These are phyloP conservation scores for Campoletis sonorensis DNA, from an alignment of 1,140 invertebrate genomes.

Conservation along the genomic window DNA sequence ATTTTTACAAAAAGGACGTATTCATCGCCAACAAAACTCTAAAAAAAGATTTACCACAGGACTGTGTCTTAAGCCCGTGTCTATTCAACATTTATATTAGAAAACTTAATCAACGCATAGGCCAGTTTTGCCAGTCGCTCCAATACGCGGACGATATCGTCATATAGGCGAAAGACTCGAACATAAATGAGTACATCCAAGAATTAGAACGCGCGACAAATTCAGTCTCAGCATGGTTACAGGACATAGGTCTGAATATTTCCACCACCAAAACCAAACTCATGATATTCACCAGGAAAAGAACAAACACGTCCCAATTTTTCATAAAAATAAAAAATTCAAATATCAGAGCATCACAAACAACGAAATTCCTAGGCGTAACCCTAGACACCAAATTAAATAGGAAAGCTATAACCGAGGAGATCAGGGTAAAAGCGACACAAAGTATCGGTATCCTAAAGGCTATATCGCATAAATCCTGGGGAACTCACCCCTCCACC, in stretches of 20 bases:
- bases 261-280: no score
- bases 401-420: constrained; percentile 46
- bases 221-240: constrained; percentile 1
- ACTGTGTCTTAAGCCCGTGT: constrained; percentile 44
- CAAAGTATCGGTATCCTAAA: constrained; percentile 45
- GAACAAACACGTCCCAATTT: neutral
- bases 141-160: neutral
- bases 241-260: constrained; percentile 27
- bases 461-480: constrained; percentile 29
- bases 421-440: constrained; percentile 25
- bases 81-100: constrained; percentile 49
- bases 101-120: constrained; percentile 21
- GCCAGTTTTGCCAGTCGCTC: neutral
- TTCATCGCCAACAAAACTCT: constrained; percentile 16
- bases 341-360: constrained; percentile 12
- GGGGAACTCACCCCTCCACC: constrained; percentile 46
- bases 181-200: constrained; percentile 12
- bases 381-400: constrained; percentile 51
- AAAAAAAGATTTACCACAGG: constrained; percentile 47
- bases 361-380: constrained; percentile 50
- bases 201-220: neutral
- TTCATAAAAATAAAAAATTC: constrained; percentile 34
- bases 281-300: constrained; percentile 41
- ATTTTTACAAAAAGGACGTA: constrained; percentile 21
- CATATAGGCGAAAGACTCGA: neutral